Base-by-base conservation (phyloP, 2,888 invertebrate genomes). In the Antitype chi region DNA sequence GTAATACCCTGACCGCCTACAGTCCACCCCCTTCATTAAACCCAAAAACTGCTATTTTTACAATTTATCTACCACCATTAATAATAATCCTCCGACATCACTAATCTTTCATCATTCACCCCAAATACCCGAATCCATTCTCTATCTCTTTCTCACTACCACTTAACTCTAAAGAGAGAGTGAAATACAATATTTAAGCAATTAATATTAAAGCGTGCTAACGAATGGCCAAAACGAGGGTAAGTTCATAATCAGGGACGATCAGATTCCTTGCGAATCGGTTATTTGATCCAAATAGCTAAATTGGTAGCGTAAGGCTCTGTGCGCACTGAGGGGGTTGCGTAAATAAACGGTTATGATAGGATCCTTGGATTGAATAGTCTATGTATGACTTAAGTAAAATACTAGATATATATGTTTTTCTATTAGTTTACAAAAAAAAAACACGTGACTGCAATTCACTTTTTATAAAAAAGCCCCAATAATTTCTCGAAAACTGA, bases 151-250 rank as follows among this genome's bases (percentile, higher is more conserved):
- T 86, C 66, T n/a, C 13, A 25, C 64, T 0, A n/a, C 0, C 0
- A n/a, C 13, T 8, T 7, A 17, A 52, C 4, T n/a, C 0, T 0
- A 11, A 49, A 38, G 82, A 59, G 53, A 17, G 84, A 87, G 52
- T 11, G 78, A 80, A 81, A 87, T 9, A 55, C 23, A 69, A 74
- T 74, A 79, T 72, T 71, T 63, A 67, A 82, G 81, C 88, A 88
- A 88, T 88, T 88, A 88, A 88, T 88, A 88, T 88, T 87, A 87
- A 88, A 86, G 79, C 87, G 85, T 80, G 85, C 83, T 88, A 88
- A 88, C 87, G 86, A 88, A 84, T 88, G 77, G 80, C 78, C 77
- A 52, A 85, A 84, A 83, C 60, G 82, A 82, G 87, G 84, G 87
- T 85, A 81, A 81, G 80, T 83, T 81, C 71, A 81, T 86, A 88